phyloP scores from a whole-genome alignment of 2,113 vertebrate species.

The Cisticola juncidis region DNA sequence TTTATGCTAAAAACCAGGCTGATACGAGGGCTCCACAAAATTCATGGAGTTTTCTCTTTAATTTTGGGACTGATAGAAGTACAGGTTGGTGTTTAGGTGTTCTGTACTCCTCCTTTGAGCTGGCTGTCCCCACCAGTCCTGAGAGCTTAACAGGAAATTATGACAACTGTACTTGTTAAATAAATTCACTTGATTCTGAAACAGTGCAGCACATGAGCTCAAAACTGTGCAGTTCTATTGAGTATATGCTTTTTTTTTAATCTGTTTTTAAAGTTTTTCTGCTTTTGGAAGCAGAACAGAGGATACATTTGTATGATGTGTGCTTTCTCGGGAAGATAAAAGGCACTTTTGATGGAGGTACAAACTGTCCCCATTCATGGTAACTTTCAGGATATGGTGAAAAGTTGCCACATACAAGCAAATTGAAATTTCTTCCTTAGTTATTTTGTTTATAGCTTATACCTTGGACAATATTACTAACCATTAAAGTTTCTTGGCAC shows the following conservation, averaged over 20 bases:
- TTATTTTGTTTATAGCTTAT: background rate
- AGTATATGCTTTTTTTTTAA: background rate
- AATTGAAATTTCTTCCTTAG: background rate
- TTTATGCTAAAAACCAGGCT: background rate
- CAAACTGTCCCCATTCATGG: background rate
- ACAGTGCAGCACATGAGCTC: background rate
- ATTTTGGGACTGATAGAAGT: background rate
- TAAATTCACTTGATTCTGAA: background rate
- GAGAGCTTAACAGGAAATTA: background rate
- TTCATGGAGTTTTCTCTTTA: background rate
- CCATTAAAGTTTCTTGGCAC: background rate
- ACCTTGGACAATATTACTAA: background rate
- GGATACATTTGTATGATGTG: background rate
- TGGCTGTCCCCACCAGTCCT: background rate
- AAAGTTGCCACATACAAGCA: background rate
- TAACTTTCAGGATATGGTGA: background rate
- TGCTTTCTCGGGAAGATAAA: constrained; percentile 30
- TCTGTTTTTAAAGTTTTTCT: background rate
- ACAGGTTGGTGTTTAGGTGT: background rate
- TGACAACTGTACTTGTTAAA: background rate
- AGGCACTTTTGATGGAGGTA: constrained; percentile 1
- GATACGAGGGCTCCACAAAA: background rate
- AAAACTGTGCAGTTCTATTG: background rate
- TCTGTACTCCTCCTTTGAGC: background rate
- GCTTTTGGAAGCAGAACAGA: constrained; percentile 27